Base-by-base conservation (phyloP, 2,888 invertebrate species). In the Argynnis bischoffii region DNA sequence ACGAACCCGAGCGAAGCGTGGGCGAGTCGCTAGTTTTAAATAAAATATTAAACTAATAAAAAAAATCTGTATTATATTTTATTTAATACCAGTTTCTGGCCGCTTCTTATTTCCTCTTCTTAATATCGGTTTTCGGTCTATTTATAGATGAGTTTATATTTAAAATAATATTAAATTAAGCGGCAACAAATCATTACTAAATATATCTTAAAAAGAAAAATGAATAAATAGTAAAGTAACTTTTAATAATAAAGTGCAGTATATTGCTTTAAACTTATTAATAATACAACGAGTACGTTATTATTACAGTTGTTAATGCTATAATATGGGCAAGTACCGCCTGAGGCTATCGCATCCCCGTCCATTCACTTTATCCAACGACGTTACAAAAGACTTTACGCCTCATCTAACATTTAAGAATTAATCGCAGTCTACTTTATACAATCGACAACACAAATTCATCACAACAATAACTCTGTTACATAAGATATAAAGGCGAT, bases 371-470 rank as follows among this genome's bases (percentile, higher is more conserved):
- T 46, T 64, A 70, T 70, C 53, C 72, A 71, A 75, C 73, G 73
- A 75, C 68, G 73, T 70, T 72, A 76, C 72, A 76, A 77, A 73
- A 73, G 76, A 77, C 72, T 75, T 78, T 77, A 77, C 73, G 69
- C 79, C 81, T 86, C 83, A 87, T 90, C 76, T 85, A 90, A 88
- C 79, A 91, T 89, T 89, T 80, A 91, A 78, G 82, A 84, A 89
- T 88, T 89, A 90, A 91, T 90, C 90, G 86, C 75, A 77, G 78
- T 77, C 77, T 74, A 76, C 74, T 71, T 18, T 70, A 70, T 73
- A 75, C 63, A 64, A 60, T 66, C 35, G 41, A 21, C 63, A 21
- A 41, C 55, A 21, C 48, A 15, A 35, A 61, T 21, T 26, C 51
- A 14, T 59, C 16, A 2, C 26, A 15, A 51, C 11, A 55, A 14